Evolutionary conservation across 2,113 vertebrate genomes (phyloP), one percentile per base, ranked within the genome.

Genomic region (Hydrolagus affinis): DNA sequence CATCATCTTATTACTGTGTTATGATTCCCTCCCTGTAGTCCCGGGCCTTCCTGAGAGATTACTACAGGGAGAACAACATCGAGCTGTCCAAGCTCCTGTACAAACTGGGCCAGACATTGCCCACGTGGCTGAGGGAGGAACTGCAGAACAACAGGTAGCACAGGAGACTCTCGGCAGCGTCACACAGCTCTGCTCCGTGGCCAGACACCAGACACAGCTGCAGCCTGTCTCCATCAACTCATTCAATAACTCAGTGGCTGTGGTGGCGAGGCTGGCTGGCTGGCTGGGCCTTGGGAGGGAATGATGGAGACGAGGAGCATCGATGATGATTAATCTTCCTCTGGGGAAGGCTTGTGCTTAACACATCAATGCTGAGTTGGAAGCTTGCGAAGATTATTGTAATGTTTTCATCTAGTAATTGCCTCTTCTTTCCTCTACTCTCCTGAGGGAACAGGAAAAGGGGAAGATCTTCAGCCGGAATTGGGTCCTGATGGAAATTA

Each of bases 1-100:
- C 44, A 44, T 44, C 44, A 3, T 44, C 1, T 44, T 44, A 15
- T 62, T 23, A 62, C 17, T 25, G n/a, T 15, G 4, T 8, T 78
- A 10, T 64, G 8, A 15, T 19, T 32, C 19, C 32, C 77, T 7
- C 21, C 30, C 17, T 23, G 2, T 92, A 99, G 97, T 98, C 97
- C 0, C 93, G 94, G 88, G 86, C 90, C 78, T 97, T 98, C 94
- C 93, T 99, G 90, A 94, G 93, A 91, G 96, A 96, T 73, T 96
- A 98, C 93, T 99, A 96, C 91, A 92, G 95, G 92, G 97, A 98
- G 92, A 95, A 96, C 88, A 98, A 98, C 88, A 94, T 99, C 0
- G 96, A 98, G 91, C 94, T 99, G 64, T 98, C 97, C 76, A 99
- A 98, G 92, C 93, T 99, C 76, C 95, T 99, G 87, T 98, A 98